A percentile compares a stretch with the other conserved stretches of the same genome.
Evolutionary conservation across 2,888 invertebrate genomes (phyloP).

Genomic region (Harmothoe impar): DNA sequence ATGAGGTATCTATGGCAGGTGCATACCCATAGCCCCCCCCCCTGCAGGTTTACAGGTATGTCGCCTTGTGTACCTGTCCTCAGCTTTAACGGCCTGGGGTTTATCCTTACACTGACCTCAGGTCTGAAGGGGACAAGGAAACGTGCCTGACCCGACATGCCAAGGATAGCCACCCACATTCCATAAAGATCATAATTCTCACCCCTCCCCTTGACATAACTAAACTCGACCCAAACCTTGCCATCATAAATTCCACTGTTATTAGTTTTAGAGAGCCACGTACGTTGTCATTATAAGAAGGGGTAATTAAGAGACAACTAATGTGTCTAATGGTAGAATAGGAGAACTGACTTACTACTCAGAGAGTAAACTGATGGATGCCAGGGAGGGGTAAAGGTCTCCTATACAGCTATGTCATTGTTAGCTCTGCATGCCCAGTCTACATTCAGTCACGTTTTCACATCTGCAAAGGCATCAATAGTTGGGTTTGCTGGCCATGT

Average conservation of each 20-base stretch:
- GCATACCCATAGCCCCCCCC: neutral
- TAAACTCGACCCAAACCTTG: neutral
- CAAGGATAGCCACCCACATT: constrained; percentile 12
- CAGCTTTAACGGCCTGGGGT: neutral
- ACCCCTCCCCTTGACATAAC: neutral
- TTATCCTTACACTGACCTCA: neutral
- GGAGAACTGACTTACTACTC: neutral
- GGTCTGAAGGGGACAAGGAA: constrained; percentile 5
- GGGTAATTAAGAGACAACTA: too few relatives aligned
- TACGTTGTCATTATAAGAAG: too few relatives aligned
- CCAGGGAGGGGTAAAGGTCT: neutral
- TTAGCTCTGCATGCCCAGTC: neutral
- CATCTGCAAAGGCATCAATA: constrained; percentile 42
- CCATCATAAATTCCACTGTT: too few relatives aligned
- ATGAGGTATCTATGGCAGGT: too few relatives aligned
- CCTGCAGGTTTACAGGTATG: neutral
- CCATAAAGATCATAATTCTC: neutral
- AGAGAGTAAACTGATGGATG: neutral
- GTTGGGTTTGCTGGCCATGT: neutral
- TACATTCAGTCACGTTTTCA: constrained; percentile 47
- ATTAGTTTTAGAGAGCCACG: too few relatives aligned
- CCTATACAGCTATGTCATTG: neutral
- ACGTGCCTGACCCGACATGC: neutral
- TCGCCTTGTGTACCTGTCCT: neutral
- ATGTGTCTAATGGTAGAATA: neutral